These are phyloP conservation scores for Drosophila willistoni DNA, from an alignment of 1,140 invertebrate genomes.

Conservation along the genomic window DNA sequence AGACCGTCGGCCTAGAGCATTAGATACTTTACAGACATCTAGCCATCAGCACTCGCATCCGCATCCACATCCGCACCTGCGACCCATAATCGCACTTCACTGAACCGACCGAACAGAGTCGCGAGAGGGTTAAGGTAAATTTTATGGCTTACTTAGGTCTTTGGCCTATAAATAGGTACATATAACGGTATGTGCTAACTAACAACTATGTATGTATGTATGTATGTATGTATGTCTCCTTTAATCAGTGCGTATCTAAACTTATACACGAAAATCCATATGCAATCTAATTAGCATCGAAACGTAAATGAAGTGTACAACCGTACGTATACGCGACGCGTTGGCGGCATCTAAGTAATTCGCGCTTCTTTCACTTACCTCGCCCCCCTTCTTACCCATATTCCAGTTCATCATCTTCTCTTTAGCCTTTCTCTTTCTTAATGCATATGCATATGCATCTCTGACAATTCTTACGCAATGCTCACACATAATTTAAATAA, in stretches of 20 bases:
- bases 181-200: conserved; percentile 9
- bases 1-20: background rate
- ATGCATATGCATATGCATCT: conserved; percentile 17
- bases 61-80: background rate
- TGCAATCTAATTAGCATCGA: conserved; percentile 63
- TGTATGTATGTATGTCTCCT: background rate
- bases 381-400: background rate
- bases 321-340: conserved; percentile 34
- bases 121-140: background rate
- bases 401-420: background rate
- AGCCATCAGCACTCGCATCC: background rate
- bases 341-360: conserved; percentile 15
- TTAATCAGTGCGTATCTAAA: conserved; percentile 39
- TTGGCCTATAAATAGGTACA: conserved; percentile 13
- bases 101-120: background rate
- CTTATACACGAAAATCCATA: conserved; percentile 45
- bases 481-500: conserved; percentile 60
- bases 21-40: background rate
- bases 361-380: conserved; percentile 11
- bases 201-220: conserved; percentile 7
- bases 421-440: conserved; percentile 25
- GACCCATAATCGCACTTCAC: background rate
- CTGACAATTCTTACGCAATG: conserved; percentile 72
- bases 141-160: conserved; percentile 3
- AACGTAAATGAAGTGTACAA: conserved; percentile 52